Base-by-base conservation (phyloP, 2,797 vertebrate genomes). In the Semotilus atromaculatus region DNA sequence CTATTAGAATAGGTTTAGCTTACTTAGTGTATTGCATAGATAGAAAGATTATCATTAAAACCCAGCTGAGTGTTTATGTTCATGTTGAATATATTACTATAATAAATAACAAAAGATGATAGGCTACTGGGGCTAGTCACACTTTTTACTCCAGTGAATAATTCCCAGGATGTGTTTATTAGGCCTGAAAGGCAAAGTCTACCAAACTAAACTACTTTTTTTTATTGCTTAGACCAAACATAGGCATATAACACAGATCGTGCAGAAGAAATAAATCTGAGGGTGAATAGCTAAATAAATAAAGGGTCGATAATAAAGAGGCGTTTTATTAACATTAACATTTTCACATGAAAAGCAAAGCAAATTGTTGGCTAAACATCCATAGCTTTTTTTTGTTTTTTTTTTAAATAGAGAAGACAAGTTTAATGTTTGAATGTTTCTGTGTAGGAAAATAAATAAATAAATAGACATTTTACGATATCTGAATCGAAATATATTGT, bases 101-200 rank as follows among this genome's bases (percentile, higher is more conserved):
- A 29, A 3, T 66, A 31, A 18, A 34, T 66, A n/a, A 64, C 7
- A 66, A 66, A 66, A 31, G 6, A 64, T 16, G 16, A 29, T 14
- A n/a, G n/a, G n/a, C n/a, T n/a, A 18, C 62, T 64, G n/a, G n/a
- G 26, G 73, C 9, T 75, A 77, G 64, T 74, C 83, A 23, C 29
- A 70, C 23, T 23, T 75, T 26, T 62, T 64, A 64, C 13, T 18
- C 6, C 5, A 18, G 13, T 64, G 14, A 16, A 64, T 64, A 64
- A 7, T 64, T 64, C 29, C 1, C 23, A n/a, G 23, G 9, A 58
- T 58, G 55, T 3, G 1, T 60, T 26, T 58, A 60, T 26, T 26
- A 53, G 51, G 7, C 45, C 6, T 53, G 11, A 60, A 60, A 60
- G 58, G 4, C 11, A 26, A 23, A 58, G 55, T 60, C 55, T 60